These are phyloP conservation scores for Zapus hudsonius DNA, from an alignment of 2,113 vertebrate species.

Conservation along the genomic window DNA sequence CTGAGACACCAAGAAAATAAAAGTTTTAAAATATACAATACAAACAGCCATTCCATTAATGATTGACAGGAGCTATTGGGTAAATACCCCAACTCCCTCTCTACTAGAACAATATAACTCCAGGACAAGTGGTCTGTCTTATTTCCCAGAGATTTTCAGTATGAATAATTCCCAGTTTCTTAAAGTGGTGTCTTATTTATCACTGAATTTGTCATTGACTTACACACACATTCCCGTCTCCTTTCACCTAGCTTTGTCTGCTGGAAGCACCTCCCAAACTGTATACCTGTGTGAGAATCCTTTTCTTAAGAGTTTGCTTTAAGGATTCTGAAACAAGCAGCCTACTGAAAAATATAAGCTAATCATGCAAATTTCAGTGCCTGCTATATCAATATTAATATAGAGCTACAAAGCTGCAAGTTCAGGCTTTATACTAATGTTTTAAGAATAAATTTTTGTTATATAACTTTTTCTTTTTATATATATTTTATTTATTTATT, in stretches of 20 bases:
- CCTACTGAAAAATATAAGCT: not conserved
- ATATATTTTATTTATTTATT: too few relatives aligned
- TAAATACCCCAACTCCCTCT: not conserved
- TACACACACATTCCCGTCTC: not conserved
- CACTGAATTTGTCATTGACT: not conserved
- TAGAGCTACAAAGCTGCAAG: not conserved
- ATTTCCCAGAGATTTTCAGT: not conserved
- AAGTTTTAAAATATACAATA: not conserved
- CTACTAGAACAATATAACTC: not conserved
- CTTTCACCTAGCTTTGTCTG: not conserved
- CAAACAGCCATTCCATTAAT: not conserved
- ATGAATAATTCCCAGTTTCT: not conserved
- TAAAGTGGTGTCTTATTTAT: not conserved
- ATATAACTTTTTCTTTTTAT: not conserved
- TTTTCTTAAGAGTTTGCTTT: not conserved
- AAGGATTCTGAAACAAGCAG: not conserved
- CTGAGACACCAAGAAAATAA: not conserved
- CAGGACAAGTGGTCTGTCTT: not conserved
- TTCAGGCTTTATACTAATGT: not conserved
- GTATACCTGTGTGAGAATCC: not conserved
- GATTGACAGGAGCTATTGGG: not conserved
- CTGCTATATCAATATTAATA: not conserved
- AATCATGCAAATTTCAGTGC: not conserved
- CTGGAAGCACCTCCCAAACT: not conserved
- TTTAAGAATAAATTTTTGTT: constrained; percentile 11